Percentiles rank a stretch among this genome's conserved stretches.
These are phyloP conservation scores for Cheilinus undulatus DNA, from an alignment of 2,113 vertebrate genomes.

Conservation along the genomic window DNA sequence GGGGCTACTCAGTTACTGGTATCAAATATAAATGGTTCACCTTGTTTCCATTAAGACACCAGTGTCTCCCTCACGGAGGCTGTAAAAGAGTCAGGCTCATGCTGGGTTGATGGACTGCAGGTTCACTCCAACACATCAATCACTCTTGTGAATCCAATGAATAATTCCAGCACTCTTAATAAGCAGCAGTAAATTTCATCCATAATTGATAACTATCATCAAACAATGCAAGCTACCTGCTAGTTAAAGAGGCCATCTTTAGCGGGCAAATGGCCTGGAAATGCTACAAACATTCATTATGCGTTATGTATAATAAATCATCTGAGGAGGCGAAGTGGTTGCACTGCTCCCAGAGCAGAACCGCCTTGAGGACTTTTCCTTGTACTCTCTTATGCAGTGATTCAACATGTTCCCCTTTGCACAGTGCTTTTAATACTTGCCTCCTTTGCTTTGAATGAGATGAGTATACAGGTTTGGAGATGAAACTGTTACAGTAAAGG, in stretches of 20 bases:
- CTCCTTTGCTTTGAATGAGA: conserved; percentile 36
- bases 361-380: background rate
- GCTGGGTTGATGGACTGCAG: conserved; percentile 42
- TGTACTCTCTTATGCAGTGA: conserved; percentile 8
- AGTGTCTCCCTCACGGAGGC: background rate
- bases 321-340: conserved; percentile 18
- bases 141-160: conserved; percentile 28
- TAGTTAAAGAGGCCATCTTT: conserved; percentile 40
- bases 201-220: conserved; percentile 65
- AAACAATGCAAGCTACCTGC: conserved; percentile 40
- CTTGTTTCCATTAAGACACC: background rate
- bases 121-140: conserved; percentile 36
- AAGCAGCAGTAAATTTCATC: conserved; percentile 45
- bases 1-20: background rate
- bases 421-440: conserved; percentile 11
- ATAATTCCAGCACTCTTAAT: conserved; percentile 43
- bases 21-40: conserved; percentile 6
- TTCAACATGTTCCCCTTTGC: background rate
- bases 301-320: conserved; percentile 58
- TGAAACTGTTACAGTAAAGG: conserved; percentile 27
- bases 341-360: background rate
- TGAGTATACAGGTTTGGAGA: conserved; percentile 37
- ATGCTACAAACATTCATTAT: conserved; percentile 57
- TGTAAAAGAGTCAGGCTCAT: conserved; percentile 18
- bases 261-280: conserved; percentile 45